Base-by-base conservation (phyloP, 1,140 invertebrate species). In the Drosophila tropicalis region DNA sequence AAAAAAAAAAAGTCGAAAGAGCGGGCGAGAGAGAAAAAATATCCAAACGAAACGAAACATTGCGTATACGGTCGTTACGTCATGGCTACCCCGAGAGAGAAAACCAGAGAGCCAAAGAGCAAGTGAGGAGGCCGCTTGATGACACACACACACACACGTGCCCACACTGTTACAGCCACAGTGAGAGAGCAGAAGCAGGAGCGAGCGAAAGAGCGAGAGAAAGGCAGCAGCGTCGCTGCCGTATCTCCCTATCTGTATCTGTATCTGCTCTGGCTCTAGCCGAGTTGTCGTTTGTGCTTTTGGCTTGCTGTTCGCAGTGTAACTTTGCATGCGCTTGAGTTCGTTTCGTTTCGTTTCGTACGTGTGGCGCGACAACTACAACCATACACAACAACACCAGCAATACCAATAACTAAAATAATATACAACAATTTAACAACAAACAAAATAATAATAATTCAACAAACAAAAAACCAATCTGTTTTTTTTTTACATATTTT, bases 281-380 rank as follows among this genome's bases (percentile, higher is more conserved):
- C 39, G 36, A 47, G 60, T 55, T 54, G 58, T 47, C 58, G 60
- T 51, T 51, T 55, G 51, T 32, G 62, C 34, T 34, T 47, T 54
- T 40, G 12, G 62, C 36, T 51, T 54, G 47, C 65, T 69, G 51
- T 51, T 55, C 77, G 72, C 79, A 79, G 69, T 79, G 60, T 63
- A 67, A 72, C 57, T 82, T 82, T 75, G 80, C 75, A 76, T 79
- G 80, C 80, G 75, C 79, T 75, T 70, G 67, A 82, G 80, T 83
- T 83, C 80, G 80, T 83, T 83, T 75, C 76, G 71, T 77, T 74
- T 65, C 17, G 44, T 51, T 51, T 51, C 44, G 44, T 51, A 51
- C 44, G 44, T 51, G 44, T 51, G 66, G 65, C 64, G 19, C 72
- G 71, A 68, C 55, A 65, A 44, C 56, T 58, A 67, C 29, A 65